Percentiles rank a stretch among this genome's conserved stretches.
Evolutionary conservation across 2,888 invertebrate species (phyloP).

Genomic region (Anticlea derivata): DNA sequence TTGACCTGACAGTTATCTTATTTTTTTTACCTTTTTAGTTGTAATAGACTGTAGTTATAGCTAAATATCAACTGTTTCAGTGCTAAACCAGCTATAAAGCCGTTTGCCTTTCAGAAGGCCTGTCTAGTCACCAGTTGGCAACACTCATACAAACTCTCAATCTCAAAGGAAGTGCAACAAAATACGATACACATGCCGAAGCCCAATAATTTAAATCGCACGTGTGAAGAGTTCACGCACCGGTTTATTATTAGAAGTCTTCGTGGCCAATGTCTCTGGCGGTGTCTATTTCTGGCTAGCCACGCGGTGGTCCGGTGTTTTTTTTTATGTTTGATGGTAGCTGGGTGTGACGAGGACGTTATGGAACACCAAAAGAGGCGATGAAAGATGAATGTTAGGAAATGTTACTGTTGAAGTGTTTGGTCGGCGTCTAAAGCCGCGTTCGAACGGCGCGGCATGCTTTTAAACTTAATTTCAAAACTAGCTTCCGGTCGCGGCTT

Average conservation of each 20-base stretch:
- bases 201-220: conserved; percentile 29
- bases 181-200: conserved; percentile 1
- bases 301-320: conserved; percentile 44
- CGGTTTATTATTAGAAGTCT: conserved; percentile 43
- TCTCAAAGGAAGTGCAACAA: conserved; percentile 6
- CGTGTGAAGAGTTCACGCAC: conserved; percentile 48
- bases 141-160: neutral
- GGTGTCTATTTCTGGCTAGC: conserved; percentile 43
- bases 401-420: too few species aligned
- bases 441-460: too few species aligned
- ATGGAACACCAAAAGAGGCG: conserved; percentile 9
- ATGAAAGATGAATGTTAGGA: neutral
- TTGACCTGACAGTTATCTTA: too few species aligned
- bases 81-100: too few species aligned
- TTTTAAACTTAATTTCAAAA: too few species aligned
- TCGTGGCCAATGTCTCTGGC: conserved; percentile 50
- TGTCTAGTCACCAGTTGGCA: too few species aligned
- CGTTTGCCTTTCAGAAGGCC: too few species aligned
- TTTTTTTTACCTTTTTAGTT: too few species aligned
- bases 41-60: too few species aligned
- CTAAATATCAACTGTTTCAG: too few species aligned
- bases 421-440: too few species aligned
- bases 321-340: conserved; percentile 20
- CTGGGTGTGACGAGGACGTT: conserved; percentile 1
- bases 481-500: too few species aligned